Conservation (phyloP, 2,888 invertebrate species). For the Agelastica alni region DNA sequence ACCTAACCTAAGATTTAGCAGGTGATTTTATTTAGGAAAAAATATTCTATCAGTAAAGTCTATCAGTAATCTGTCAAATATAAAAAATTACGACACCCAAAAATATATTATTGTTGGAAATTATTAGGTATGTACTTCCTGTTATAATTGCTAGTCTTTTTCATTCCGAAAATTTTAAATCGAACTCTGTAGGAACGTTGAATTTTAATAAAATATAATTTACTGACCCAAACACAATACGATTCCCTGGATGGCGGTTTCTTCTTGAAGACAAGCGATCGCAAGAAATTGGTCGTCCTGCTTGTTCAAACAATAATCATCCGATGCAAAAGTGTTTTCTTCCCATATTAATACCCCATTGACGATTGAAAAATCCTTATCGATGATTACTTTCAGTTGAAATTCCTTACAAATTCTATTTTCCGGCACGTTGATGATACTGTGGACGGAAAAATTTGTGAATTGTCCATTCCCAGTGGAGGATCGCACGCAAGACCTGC, state of each 20-base stretch:
- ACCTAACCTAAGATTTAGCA: too few relatives aligned
- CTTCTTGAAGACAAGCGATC: constrained; percentile 28
- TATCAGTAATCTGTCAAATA: too few relatives aligned
- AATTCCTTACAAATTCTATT: constrained; percentile 33
- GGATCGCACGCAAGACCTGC: constrained; percentile 25
- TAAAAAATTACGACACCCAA: too few relatives aligned
- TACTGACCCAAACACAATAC: constrained; percentile 30
- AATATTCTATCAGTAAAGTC: too few relatives aligned
- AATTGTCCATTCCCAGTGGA: not conserved
- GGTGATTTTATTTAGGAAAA: too few relatives aligned
- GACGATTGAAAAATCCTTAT: constrained; percentile 17
- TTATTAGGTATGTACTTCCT: too few relatives aligned
- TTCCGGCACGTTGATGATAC: constrained; percentile 37
- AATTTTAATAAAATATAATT: too few relatives aligned
- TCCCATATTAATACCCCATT: constrained; percentile 32
- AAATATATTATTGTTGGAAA: too few relatives aligned
- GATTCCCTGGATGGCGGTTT: constrained; percentile 5
- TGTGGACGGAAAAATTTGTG: constrained; percentile 16
- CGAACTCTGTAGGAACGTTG: too few relatives aligned
- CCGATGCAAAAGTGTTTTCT: constrained; percentile 17
- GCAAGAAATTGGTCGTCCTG: constrained; percentile 21
- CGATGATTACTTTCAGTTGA: constrained; percentile 26
- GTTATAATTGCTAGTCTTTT: too few relatives aligned
- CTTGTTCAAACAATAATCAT: constrained; percentile 32
- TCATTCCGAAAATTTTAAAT: too few relatives aligned